phyloP scores from a whole-genome alignment of 2,888 invertebrate species.

The Drosophila setosimentum region DNA sequence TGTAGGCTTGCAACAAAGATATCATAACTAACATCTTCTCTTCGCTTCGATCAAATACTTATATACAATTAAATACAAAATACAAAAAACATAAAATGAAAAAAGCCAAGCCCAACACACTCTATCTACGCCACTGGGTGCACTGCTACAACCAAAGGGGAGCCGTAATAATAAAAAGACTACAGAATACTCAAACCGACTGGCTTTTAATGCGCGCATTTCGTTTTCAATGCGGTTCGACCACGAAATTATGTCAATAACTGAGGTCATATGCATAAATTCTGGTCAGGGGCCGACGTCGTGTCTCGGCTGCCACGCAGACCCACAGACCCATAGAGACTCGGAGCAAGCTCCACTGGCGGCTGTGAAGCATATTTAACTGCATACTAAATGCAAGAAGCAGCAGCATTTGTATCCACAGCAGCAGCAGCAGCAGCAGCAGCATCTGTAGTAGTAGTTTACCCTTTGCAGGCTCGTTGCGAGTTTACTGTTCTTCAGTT shows the following conservation, averaged over 20 bases:
- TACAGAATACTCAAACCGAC: slow-evolving; percentile 11
- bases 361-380: slow-evolving; percentile 48
- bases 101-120: not conserved
- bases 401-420: not conserved
- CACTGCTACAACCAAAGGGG: slow-evolving; percentile 14
- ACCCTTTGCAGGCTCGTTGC: slow-evolving; percentile 6
- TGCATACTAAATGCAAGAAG: slow-evolving; percentile 70
- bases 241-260: slow-evolving; percentile 80
- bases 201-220: slow-evolving; percentile 61
- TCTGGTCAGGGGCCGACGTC: slow-evolving; percentile 60
- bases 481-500: not conserved
- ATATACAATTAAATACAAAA: not conserved
- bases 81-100: not conserved
- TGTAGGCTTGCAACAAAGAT: not conserved
- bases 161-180: slow-evolving; percentile 3
- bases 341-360: slow-evolving; percentile 13
- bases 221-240: slow-evolving; percentile 68
- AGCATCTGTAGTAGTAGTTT: slow-evolving; percentile 10
- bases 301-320: slow-evolving; percentile 63
- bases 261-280: slow-evolving; percentile 82
- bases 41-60: not conserved
- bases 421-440: not conserved
- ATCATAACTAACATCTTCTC: not conserved
- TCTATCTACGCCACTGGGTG: slow-evolving; percentile 13
- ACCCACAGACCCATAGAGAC: slow-evolving; percentile 74